Conservation (phyloP, 2,888 invertebrate species). For the Andrena marginata region DNA sequence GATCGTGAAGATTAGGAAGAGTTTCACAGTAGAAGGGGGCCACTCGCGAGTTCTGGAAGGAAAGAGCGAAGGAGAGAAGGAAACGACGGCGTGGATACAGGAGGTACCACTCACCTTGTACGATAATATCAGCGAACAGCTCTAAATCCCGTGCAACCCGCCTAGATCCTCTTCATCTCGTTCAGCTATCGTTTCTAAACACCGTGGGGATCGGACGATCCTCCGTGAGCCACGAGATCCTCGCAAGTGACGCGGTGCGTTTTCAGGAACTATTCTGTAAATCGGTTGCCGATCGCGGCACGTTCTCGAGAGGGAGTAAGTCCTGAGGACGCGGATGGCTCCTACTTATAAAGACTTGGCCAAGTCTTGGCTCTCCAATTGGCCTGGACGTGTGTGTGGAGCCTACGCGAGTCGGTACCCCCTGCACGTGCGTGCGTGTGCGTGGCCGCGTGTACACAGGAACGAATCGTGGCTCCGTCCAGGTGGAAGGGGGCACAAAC, state of each 20-base stretch:
- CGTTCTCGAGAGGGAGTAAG: constrained; percentile 85
- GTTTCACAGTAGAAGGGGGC: too few species aligned
- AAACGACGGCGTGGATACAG: not conserved
- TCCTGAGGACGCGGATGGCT: constrained; percentile 84
- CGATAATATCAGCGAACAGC: not conserved
- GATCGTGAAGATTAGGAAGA: too few species aligned
- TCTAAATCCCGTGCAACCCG: constrained; percentile 13
- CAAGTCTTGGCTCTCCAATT: constrained; percentile 82
- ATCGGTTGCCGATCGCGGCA: constrained; percentile 82
- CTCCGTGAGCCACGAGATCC: not conserved
- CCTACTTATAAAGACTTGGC: constrained; percentile 85
- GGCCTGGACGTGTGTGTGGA: constrained; percentile 72
- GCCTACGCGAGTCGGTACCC: constrained; percentile 60
- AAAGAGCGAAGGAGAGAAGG: not conserved
- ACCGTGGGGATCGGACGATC: constrained; percentile 21
- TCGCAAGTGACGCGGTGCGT: constrained; percentile 35
- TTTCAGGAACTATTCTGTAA: constrained; percentile 74
- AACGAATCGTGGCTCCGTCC: constrained; percentile 75
- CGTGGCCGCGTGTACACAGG: constrained; percentile 73
- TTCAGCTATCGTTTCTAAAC: not conserved
- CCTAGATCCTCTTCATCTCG: constrained; percentile 51
- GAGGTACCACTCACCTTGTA: constrained; percentile 35
- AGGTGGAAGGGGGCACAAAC: constrained; percentile 80
- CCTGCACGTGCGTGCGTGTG: constrained; percentile 65
- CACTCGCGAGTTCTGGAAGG: too few species aligned